Conservation (phyloP, 2,113 vertebrate genomes). For the Delphinus delphis region DNA sequence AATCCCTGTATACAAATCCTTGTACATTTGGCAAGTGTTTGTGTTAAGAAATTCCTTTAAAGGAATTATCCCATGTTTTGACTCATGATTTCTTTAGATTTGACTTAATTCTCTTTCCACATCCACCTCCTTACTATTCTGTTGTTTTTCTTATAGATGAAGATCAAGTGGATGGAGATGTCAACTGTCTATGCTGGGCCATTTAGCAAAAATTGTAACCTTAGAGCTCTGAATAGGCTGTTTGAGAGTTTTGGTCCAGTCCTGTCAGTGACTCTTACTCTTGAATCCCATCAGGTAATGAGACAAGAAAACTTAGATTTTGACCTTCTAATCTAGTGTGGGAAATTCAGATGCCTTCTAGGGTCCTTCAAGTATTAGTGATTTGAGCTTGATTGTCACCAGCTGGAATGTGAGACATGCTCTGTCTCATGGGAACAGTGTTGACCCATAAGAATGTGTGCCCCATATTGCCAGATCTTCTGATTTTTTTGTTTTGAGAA, state of each 20-base stretch:
- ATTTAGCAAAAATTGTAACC: constrained; percentile 81
- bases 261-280: constrained; percentile 82
- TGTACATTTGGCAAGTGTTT: not conserved
- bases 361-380: not conserved
- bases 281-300: constrained; percentile 82
- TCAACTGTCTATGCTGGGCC: constrained; percentile 90
- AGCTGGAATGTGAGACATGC: not conserved
- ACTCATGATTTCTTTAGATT: not conserved
- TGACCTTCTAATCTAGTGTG: not conserved
- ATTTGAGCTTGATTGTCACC: not conserved
- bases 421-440: not conserved
- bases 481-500: constrained; percentile 18
- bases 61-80: not conserved
- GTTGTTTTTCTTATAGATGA: constrained; percentile 82
- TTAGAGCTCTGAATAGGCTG: constrained; percentile 83
- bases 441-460: not conserved
- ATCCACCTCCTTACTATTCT: not conserved
- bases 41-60: constrained; percentile 3
- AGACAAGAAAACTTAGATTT: constrained; percentile 34
- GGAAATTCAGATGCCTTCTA: not conserved
- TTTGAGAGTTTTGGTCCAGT: constrained; percentile 88
- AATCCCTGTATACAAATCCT: not conserved
- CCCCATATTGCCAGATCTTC: not conserved
- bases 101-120: not conserved
- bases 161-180: constrained; percentile 84